Evolutionary conservation across 2,888 invertebrate genomes (phyloP).

Genomic region (Aleiodes testaceus): DNA sequence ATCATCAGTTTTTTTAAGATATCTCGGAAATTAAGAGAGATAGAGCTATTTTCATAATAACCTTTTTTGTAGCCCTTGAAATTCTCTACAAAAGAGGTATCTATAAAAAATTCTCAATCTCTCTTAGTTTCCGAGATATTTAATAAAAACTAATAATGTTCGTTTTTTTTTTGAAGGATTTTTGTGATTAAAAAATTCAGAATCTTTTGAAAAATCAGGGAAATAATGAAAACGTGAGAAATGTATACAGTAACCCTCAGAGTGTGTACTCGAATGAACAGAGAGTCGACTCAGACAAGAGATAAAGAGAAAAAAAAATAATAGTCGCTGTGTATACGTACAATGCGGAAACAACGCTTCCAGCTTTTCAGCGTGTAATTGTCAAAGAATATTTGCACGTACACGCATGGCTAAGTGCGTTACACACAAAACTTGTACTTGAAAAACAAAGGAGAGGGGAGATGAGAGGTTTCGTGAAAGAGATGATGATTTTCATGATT

Average conservation of each 20-base stretch:
- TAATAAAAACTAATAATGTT: no score
- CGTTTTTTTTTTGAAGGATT: not conserved
- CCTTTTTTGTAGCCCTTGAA: no score
- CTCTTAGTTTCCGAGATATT: no score
- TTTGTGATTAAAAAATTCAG: not conserved
- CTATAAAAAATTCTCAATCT: no score
- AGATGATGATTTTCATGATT: no score
- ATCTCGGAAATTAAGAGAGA: no score
- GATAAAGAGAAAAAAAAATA: slow-evolving; percentile 19
- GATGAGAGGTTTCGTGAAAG: no score
- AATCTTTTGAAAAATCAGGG: not conserved
- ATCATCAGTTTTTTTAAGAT: no score
- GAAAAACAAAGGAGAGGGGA: slow-evolving; percentile 25
- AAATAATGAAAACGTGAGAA: slow-evolving; percentile 47
- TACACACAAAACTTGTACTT: slow-evolving; percentile 35
- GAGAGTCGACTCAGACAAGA: slow-evolving; percentile 31
- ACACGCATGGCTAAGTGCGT: slow-evolving; percentile 41
- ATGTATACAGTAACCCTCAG: slow-evolving; percentile 47
- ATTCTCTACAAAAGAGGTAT: no score
- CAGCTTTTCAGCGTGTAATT: slow-evolving; percentile 42
- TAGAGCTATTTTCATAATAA: no score
- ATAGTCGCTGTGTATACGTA: slow-evolving; percentile 41
- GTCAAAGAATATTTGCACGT: slow-evolving; percentile 48
- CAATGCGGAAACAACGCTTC: slow-evolving; percentile 66
- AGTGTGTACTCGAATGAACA: slow-evolving; percentile 34